A percentile compares a stretch with the other conserved stretches of the same genome.
Conservation (phyloP, 2,888 invertebrate species). For the Prosopocoilus inquinatus region DNA sequence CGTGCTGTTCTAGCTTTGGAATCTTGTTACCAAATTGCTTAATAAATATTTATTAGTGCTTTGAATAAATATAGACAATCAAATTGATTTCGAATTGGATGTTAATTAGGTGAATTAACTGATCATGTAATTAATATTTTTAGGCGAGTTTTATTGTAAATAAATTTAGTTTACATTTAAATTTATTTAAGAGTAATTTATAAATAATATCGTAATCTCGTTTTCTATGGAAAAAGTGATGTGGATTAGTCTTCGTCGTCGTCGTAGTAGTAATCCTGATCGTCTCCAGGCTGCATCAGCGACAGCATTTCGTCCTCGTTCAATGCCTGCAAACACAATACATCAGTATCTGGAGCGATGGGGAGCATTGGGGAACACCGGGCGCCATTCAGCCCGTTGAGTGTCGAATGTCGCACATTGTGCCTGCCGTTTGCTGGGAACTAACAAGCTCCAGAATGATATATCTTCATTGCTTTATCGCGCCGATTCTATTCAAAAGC, state of each 20-base stretch:
- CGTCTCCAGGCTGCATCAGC: constrained; percentile 33
- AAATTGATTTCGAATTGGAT: too few relatives aligned
- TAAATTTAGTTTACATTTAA: background rate
- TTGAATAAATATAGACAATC: too few relatives aligned
- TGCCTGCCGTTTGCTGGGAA: constrained; percentile 16
- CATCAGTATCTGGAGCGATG: constrained; percentile 15
- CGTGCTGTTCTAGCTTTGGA: too few relatives aligned
- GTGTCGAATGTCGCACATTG: constrained; percentile 19
- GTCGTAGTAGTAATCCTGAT: constrained; percentile 22
- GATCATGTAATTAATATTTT: too few relatives aligned
- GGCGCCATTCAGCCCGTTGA: constrained; percentile 13
- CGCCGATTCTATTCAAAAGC: constrained; percentile 21
- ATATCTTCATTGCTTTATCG: constrained; percentile 23
- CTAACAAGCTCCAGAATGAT: constrained; percentile 22
- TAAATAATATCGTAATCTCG: constrained; percentile 13
- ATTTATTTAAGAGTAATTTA: constrained; percentile 2
- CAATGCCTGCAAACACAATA: constrained; percentile 36
- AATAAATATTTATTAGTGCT: too few relatives aligned
- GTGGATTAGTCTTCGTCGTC: constrained; percentile 1
- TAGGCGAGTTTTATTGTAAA: too few relatives aligned
- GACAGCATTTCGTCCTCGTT: constrained; percentile 39
- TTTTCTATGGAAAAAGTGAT: background rate
- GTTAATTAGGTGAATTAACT: too few relatives aligned
- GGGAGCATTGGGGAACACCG: constrained; percentile 6
- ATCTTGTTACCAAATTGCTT: too few relatives aligned